Percentiles rank a stretch among this genome's conserved stretches.
Conservation (phyloP, 2,888 invertebrate species). For the Nemotelus pantherinus region DNA sequence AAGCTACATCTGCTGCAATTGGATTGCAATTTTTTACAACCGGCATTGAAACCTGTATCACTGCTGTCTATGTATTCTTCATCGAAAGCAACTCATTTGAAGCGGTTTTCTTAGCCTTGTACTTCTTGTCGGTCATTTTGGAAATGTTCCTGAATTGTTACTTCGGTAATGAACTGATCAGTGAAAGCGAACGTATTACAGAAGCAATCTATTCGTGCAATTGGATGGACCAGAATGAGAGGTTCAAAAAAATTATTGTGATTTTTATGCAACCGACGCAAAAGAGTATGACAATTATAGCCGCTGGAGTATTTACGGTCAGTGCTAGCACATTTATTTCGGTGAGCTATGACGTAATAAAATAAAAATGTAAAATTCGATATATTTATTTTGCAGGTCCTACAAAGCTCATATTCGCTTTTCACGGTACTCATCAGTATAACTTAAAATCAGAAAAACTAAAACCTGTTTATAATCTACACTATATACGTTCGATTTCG, state of each 20-base stretch:
- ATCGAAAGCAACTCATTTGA: background rate
- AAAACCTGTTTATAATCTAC: no score
- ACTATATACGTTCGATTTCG: no score
- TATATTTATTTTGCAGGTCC: constrained; percentile 5
- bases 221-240: constrained; percentile 67
- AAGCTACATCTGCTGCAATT: constrained; percentile 10
- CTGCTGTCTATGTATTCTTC: constrained; percentile 17
- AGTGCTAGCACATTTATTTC: constrained; percentile 67
- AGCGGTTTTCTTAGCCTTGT: background rate
- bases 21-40: constrained; percentile 29
- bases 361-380: background rate
- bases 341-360: constrained; percentile 57
- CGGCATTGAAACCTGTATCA: constrained; percentile 25
- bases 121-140: constrained; percentile 60
- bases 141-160: constrained; percentile 69
- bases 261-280: constrained; percentile 68
- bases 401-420: constrained; percentile 32
- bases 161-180: constrained; percentile 67
- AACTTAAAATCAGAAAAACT: constrained; percentile 48
- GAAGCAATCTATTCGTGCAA: constrained; percentile 67
- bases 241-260: constrained; percentile 64
- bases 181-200: constrained; percentile 66
- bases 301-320: constrained; percentile 68
- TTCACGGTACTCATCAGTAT: constrained; percentile 25
- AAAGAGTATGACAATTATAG: constrained; percentile 66